Evolutionary conservation across 2,888 invertebrate species (phyloP).

Genomic region (Gryllus longicercus): DNA sequence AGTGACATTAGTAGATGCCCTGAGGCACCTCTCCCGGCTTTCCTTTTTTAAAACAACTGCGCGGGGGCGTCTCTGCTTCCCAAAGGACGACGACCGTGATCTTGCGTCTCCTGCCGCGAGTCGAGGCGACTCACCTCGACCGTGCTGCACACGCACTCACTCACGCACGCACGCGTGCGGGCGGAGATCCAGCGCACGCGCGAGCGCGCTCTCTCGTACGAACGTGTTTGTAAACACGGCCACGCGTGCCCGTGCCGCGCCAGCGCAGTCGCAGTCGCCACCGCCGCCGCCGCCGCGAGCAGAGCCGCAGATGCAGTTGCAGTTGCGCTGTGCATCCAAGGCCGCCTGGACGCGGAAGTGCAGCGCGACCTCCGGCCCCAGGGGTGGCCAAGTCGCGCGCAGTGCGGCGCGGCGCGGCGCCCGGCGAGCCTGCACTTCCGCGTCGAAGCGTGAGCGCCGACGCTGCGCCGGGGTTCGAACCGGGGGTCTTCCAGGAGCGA

Average conservation of each 20-base stretch:
- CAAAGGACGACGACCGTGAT: background rate
- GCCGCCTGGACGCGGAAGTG: constrained; percentile 6
- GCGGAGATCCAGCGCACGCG: constrained; percentile 4
- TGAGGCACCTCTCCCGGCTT: too few species aligned
- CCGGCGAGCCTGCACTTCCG: too few species aligned
- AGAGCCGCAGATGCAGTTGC: background rate
- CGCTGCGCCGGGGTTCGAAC: too few species aligned
- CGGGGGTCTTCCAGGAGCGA: too few species aligned
- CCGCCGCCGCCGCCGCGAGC: background rate
- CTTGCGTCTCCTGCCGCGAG: background rate
- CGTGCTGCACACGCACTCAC: background rate
- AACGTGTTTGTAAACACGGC: constrained; percentile 1
- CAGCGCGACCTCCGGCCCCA: background rate
- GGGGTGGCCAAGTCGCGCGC: background rate
- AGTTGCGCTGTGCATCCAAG: background rate
- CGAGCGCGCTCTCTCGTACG: background rate
- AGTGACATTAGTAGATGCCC: too few species aligned
- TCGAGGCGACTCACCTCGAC: background rate
- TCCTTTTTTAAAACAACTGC: too few species aligned
- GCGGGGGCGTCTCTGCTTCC: too few species aligned
- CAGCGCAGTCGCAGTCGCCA: background rate
- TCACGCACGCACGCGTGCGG: background rate
- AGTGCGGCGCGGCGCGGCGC: background rate
- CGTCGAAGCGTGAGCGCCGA: too few species aligned
- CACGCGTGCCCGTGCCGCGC: background rate